Conservation (phyloP, 2,797 vertebrate species). For the Moxostoma hubbsi region DNA sequence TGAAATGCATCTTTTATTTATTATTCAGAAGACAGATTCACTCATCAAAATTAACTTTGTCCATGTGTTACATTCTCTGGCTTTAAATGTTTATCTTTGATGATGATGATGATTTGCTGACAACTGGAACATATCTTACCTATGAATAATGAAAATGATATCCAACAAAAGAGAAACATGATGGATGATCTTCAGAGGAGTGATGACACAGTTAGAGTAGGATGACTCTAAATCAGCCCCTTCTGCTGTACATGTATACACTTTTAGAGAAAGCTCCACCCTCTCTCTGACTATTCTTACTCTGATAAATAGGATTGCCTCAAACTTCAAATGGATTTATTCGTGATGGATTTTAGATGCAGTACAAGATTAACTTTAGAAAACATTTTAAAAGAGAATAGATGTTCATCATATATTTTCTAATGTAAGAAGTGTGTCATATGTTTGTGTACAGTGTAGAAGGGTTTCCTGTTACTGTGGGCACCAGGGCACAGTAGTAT, state of each 20-base stretch:
- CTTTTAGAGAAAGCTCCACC: too few species aligned
- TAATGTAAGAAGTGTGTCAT: background rate
- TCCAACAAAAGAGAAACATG: slow-evolving; percentile 12
- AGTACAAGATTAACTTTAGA: too few species aligned
- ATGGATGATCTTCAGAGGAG: background rate
- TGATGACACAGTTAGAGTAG: background rate
- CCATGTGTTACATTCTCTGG: too few species aligned
- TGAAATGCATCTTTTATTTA: background rate
- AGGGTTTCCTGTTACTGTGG: slow-evolving; percentile 47
- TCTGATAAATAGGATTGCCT: too few species aligned
- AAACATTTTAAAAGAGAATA: too few species aligned
- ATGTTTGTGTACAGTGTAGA: slow-evolving; percentile 28
- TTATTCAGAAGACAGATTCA: too few species aligned
- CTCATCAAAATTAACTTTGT: too few species aligned
- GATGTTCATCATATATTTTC: too few species aligned
- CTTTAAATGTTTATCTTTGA: too few species aligned
- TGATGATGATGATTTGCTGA: background rate
- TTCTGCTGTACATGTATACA: background rate
- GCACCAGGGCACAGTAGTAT: slow-evolving; percentile 36
- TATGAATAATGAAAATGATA: background rate
- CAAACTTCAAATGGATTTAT: too few species aligned
- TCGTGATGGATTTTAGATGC: too few species aligned
- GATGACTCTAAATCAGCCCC: background rate
- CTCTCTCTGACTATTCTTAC: too few species aligned
- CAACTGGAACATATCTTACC: background rate